phyloP scores from a whole-genome alignment of 2,113 vertebrate species.

The Syngnathoides biaculeatus region DNA sequence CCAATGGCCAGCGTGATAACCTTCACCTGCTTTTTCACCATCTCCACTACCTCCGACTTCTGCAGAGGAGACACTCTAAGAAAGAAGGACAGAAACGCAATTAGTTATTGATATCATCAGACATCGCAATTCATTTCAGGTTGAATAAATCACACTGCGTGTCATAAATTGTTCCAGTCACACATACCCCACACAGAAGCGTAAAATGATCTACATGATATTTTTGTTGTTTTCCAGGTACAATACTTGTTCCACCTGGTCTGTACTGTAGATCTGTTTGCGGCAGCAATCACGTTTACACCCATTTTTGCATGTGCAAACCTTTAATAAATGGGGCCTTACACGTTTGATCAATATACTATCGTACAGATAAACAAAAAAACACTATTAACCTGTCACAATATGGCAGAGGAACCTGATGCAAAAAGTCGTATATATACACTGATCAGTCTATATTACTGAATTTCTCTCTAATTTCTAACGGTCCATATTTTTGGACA shows the following conservation, averaged over 20 bases:
- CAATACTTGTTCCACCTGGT: neutral
- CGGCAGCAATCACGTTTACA: too few relatives aligned
- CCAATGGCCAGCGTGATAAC: conserved; percentile 95
- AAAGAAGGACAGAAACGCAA: neutral
- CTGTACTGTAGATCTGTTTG: neutral
- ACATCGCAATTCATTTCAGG: neutral
- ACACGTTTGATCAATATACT: too few relatives aligned
- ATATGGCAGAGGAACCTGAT: too few relatives aligned
- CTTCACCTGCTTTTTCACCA: conserved; percentile 98
- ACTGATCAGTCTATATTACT: neutral
- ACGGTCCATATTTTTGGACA: neutral
- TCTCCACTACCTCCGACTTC: conserved; percentile 98
- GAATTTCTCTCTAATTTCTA: neutral
- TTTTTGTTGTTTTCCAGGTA: too few relatives aligned
- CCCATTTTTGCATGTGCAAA: too few relatives aligned
- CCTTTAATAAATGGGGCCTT: too few relatives aligned
- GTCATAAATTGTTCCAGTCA: neutral
- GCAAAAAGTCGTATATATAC: too few relatives aligned
- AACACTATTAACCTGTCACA: too few relatives aligned
- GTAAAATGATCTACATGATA: too few relatives aligned
- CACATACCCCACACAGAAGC: too few relatives aligned
- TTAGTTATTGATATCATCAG: neutral
- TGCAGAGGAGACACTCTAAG: conserved; percentile 94
- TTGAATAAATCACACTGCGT: neutral
- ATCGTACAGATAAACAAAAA: too few relatives aligned